Percentiles rank a stretch among this genome's conserved stretches.
Evolutionary conservation across 2,797 vertebrate species (phyloP).

Genomic region (Nannoperca obscura): DNA sequence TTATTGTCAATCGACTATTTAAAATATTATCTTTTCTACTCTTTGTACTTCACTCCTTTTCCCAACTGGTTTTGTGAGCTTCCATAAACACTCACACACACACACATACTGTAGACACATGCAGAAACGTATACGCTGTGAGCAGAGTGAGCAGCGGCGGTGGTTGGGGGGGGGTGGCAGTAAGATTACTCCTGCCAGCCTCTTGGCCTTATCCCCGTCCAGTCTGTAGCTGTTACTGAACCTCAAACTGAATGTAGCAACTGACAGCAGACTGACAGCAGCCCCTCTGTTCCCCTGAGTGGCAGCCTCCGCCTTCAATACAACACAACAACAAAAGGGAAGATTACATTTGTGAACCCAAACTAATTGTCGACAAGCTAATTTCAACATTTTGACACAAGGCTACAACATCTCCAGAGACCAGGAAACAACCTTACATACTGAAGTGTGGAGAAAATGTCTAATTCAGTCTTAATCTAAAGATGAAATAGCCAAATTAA

Average conservation of each 20-base stretch:
- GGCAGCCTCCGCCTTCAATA: not conserved
- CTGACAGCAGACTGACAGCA: slow-evolving; percentile 56
- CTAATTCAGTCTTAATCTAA: not conserved
- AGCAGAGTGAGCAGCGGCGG: not conserved
- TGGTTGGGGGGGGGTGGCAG: slow-evolving; percentile 9
- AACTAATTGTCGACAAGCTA: not conserved
- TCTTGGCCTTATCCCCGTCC: slow-evolving; percentile 43
- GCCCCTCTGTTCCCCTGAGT: slow-evolving; percentile 7
- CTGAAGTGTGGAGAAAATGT: not conserved
- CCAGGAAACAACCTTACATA: not conserved
- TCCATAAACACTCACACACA: not conserved
- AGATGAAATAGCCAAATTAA: not conserved
- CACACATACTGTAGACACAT: slow-evolving; percentile 22
- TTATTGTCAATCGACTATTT: no score
- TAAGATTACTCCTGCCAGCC: slow-evolving; percentile 43
- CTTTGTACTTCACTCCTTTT: not conserved
- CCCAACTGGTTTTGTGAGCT: not conserved
- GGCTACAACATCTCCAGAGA: not conserved
- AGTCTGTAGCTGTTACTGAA: slow-evolving; percentile 55
- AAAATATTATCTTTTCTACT: no score
- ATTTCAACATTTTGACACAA: slow-evolving; percentile 6
- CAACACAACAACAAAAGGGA: not conserved
- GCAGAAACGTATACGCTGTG: slow-evolving; percentile 6
- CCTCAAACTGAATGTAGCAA: slow-evolving; percentile 50
- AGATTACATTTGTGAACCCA: not conserved